Evolutionary conservation across 2,888 invertebrate species (phyloP), one percentile per base, ranked within the genome.

Genomic region (Artemia sp.): DNA sequence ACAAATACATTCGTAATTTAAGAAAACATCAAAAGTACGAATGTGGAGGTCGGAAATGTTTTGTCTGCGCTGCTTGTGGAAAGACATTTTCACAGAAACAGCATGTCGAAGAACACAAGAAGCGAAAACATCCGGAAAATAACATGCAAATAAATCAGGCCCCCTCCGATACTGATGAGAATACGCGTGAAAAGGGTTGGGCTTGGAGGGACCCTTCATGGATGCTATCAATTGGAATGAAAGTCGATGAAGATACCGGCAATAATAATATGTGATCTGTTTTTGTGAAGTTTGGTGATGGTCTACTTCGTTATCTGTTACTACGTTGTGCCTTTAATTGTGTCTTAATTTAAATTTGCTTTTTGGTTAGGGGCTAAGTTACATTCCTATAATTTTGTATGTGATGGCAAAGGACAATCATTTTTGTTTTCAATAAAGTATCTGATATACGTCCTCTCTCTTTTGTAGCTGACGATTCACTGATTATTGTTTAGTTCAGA

Each of bases 1-100:
- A 58, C 64, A 58, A 58, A 58, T 58, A 58, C 64, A 58, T 58
- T 58, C 64, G 64, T 24, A 58, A 58, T 24, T 58, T 58, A 58
- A 58, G 64, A 58, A 58, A 58, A 24, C 64, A 58, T 24, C 64
- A 58, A 58, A 58, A 58, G 10, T 58, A 58, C 64, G 64, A 58
- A 58, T 58, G 64, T 58, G 64, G 64, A 19, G 64, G 64, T 8
- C n/a, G 64, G 24, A 58, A 58, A 58, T 58, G 64, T 24, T 58
- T 58, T 24, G 64, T 58, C 19, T 58, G 64, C 64, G n/a, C 8
- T 24, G 64, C n/a, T 58, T 58, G 64, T 24, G 64, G 64, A 58
- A 58, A 58, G 24, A 58, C 64, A 19, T 58, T 58, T 24, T 58
- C 64, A n/a, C 64, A 58, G 64, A 58, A 58, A 24, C 64, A 58